Evolutionary conservation across 2,113 vertebrate genomes (phyloP).

Genomic region (Myocastor coypus): DNA sequence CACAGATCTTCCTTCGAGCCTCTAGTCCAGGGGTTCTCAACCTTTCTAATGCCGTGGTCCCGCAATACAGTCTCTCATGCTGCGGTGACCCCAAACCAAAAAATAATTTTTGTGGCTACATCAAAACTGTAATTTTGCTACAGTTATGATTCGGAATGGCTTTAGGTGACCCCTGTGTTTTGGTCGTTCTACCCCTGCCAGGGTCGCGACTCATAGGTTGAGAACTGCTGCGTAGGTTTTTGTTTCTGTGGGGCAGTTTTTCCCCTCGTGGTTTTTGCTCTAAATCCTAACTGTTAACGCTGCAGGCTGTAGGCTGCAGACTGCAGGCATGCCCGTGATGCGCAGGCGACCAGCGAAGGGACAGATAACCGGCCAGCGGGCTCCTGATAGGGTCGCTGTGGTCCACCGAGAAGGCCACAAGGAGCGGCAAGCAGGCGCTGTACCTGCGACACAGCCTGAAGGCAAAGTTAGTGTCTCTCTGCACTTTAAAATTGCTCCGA

Average conservation of each 20-base stretch:
- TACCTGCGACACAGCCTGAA: conserved; percentile 92
- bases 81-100: no score
- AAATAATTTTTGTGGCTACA: no score
- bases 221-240: no score
- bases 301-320: conserved; percentile 71
- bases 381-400: neutral
- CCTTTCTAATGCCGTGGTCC: no score
- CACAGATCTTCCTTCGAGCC: neutral
- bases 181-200: no score
- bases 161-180: no score
- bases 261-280: neutral
- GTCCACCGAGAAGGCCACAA: conserved; percentile 85
- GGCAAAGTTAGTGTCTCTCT: conserved; percentile 92
- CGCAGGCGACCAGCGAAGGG: conserved; percentile 78
- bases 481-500: conserved; percentile 98
- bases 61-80: no score
- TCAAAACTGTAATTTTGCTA: no score
- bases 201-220: no score
- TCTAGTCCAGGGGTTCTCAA: neutral
- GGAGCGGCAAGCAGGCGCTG: conserved; percentile 90
- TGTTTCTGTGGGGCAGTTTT: neutral
- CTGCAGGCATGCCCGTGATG: conserved; percentile 84
- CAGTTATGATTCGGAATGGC: no score
- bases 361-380: conserved; percentile 80
- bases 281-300: conserved; percentile 55